phyloP scores from a whole-genome alignment of 2,888 invertebrate species.

The Tipula confusa region DNA sequence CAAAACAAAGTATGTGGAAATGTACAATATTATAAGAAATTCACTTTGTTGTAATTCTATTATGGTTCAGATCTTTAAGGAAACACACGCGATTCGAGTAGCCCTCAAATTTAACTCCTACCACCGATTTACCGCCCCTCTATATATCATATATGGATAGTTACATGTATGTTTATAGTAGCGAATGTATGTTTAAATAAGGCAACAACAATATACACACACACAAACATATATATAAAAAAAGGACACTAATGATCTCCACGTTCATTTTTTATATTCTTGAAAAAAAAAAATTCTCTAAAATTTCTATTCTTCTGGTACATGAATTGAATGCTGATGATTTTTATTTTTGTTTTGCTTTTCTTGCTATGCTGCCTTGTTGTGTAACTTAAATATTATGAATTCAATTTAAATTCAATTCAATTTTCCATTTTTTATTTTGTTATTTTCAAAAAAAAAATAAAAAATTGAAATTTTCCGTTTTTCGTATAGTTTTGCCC shows the following conservation, averaged over 20 bases:
- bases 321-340: conserved; percentile 12
- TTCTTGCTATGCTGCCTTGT: not conserved
- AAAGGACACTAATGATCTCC: conserved; percentile 13
- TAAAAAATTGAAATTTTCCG: conserved; percentile 25
- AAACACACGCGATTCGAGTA: not conserved
- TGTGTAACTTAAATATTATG: conserved; percentile 14
- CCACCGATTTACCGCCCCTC: not conserved
- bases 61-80: not conserved
- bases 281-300: conserved; percentile 1
- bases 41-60: not conserved
- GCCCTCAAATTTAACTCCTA: not conserved
- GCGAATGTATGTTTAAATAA: not conserved
- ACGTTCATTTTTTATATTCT: conserved; percentile 20
- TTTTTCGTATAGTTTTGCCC: conserved; percentile 25
- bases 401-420: conserved; percentile 25
- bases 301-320: conserved; percentile 25
- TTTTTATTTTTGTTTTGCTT: conserved; percentile 25
- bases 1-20: not conserved
- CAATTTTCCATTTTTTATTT: not conserved
- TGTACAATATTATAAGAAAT: not conserved
- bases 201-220: not conserved
- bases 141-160: not conserved
- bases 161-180: not conserved
- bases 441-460: not conserved
- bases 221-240: not conserved